Base-by-base conservation (phyloP, 2,113 vertebrate genomes). In the Spheniscus mendiculus region DNA sequence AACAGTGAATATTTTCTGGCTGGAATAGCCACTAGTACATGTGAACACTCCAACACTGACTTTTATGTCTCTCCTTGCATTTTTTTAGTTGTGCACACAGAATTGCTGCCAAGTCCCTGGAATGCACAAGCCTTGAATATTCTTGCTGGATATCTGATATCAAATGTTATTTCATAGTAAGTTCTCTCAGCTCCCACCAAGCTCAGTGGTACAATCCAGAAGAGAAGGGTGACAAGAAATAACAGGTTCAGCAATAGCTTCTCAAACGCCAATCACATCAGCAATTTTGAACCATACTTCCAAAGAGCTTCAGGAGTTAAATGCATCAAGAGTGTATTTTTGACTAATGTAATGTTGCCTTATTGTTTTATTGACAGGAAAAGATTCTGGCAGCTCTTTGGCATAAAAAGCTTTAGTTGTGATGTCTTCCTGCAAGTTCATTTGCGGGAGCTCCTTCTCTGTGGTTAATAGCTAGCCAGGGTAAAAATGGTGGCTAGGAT, bases 181-280 rank as follows among this genome's bases (percentile, higher is more conserved):
- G 19, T 36, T 70, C 8, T 73, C 50, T 65, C 45, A 87, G 59
- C 11, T 95, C 17, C 59, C 36, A 45, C n/a, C 45, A 71, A 34
- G 25, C 23, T 81, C 36, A 34, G 62, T 49, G 52, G 15, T 36
- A 49, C 38, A 73, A 95, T 49, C 45, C 66, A 86, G 45, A 73
- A 88, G 72, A 86, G 38, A 92, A 95, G 34, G 55, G 16, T 93
- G 74, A 96, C 62, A 94, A 93, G 69, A 74, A 96, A 80, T 61
- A 91, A 62, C 76, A 86, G 47, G 40, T 95, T 96, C 83, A 87
- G 72, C 50, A 81, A 82, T 55, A 70, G 65, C 82, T 83, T 78
- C 91, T 86, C 78, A 94, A 94, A 65, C 12, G 32, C 36, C 91
- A 97, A 88, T 94, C 97, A 97, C n/a, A 91, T 84, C 38, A 77